phyloP scores from a whole-genome alignment of 2,113 vertebrate species.

The Chascanopsetta lugubris region DNA sequence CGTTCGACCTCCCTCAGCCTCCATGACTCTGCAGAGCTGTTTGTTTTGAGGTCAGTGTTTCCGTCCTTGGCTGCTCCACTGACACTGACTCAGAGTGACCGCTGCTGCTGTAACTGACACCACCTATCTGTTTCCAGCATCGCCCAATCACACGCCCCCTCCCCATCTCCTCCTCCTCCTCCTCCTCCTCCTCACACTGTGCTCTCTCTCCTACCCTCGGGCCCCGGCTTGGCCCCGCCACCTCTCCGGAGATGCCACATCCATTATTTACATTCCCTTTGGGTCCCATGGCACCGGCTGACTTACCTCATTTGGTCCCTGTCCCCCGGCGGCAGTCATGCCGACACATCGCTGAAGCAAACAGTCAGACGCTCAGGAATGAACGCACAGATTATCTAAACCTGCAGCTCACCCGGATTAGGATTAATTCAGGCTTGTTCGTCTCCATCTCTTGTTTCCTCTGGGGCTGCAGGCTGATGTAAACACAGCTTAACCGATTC shows the following conservation, averaged over 20 bases:
- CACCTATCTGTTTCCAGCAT: slow-evolving; percentile 63
- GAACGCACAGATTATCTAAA: slow-evolving; percentile 7
- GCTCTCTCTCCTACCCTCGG: slow-evolving; percentile 36
- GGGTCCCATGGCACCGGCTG: slow-evolving; percentile 31
- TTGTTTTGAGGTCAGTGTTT: slow-evolving; percentile 49
- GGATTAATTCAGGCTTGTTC: slow-evolving; percentile 5
- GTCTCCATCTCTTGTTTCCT: slow-evolving; percentile 8
- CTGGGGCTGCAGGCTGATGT: not conserved
- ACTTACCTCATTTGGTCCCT: slow-evolving; percentile 39
- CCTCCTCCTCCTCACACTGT: not conserved
- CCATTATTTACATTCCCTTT: slow-evolving; percentile 73
- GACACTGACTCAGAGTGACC: slow-evolving; percentile 48
- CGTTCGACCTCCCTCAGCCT: too few relatives aligned
- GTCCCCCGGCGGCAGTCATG: slow-evolving; percentile 18
- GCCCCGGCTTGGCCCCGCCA: slow-evolving; percentile 9
- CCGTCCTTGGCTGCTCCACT: slow-evolving; percentile 61
- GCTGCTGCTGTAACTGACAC: slow-evolving; percentile 64
- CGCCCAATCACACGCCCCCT: slow-evolving; percentile 38
- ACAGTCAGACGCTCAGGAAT: slow-evolving; percentile 10
- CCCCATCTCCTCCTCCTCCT: slow-evolving; percentile 26
- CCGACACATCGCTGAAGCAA: slow-evolving; percentile 1
- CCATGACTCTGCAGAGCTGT: slow-evolving; percentile 11
- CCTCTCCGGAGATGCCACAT: slow-evolving; percentile 54
- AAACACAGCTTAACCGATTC: not conserved
- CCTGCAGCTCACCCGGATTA: not conserved